Conservation (phyloP, 2,113 vertebrate genomes). For the Isichthys henryi region DNA sequence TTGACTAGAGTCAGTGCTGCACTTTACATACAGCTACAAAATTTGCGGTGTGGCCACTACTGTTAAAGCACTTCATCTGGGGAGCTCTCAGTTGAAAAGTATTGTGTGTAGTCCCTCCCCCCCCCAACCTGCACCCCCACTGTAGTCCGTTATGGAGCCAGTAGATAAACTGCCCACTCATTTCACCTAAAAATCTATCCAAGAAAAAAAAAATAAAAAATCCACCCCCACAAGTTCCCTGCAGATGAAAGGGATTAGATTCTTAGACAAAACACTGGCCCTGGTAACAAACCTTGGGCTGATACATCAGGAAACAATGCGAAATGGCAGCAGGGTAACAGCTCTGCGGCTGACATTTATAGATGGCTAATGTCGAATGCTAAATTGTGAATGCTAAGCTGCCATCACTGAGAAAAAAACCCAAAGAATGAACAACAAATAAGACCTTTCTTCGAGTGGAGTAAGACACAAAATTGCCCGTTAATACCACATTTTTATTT, state of each 20-base stretch:
- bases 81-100: not conserved
- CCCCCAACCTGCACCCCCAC: not conserved
- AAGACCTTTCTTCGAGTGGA: not conserved
- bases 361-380: not conserved
- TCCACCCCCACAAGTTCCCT: not conserved
- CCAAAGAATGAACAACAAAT: not conserved
- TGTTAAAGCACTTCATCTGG: not conserved
- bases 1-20: not conserved
- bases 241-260: not conserved
- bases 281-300: not conserved
- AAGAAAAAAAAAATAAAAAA: not conserved
- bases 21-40: not conserved
- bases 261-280: not conserved
- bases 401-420: not conserved
- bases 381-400: not conserved
- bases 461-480: conserved; percentile 1
- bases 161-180: not conserved
- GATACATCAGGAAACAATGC: not conserved
- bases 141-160: not conserved
- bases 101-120: not conserved
- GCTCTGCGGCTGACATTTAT: not conserved
- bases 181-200: not conserved
- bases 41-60: not conserved
- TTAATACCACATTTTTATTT: not conserved
- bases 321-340: not conserved